A percentile compares a stretch with the other conserved stretches of the same genome.
These are phyloP conservation scores for Phallusia fumigata DNA, from an alignment of 23 tunicate species.

Conservation along the genomic window DNA sequence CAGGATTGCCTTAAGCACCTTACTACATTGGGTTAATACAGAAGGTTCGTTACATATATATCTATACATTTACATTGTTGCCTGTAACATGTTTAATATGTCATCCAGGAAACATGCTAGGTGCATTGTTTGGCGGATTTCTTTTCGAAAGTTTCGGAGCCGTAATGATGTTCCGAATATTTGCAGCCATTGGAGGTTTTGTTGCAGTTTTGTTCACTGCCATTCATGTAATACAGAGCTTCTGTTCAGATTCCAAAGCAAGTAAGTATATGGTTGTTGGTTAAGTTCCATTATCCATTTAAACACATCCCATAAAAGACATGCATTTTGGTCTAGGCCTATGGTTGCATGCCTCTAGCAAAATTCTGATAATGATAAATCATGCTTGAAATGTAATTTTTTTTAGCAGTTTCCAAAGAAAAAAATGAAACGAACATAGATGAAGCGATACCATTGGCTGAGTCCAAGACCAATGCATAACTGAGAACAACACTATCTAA, in stretches of 20 bases:
- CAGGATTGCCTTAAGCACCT: too few relatives aligned
- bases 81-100: neutral
- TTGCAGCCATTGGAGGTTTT: constrained; percentile 38
- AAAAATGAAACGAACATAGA: constrained; percentile 11
- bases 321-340: neutral
- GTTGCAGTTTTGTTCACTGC: constrained; percentile 17
- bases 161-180: constrained; percentile 38
- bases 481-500: neutral
- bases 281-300: neutral
- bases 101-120: constrained; percentile 64
- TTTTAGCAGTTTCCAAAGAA: neutral
- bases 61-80: too few relatives aligned
- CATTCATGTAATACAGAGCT: neutral
- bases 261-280: neutral
- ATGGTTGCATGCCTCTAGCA: neutral
- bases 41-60: neutral
- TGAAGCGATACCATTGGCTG: constrained; percentile 10
- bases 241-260: neutral
- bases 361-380: too few relatives aligned
- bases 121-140: constrained; percentile 75
- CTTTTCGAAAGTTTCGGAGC: constrained; percentile 57
- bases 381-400: too few relatives aligned
- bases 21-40: too few relatives aligned
- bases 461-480: neutral
- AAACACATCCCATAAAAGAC: neutral